A percentile compares a stretch with the other conserved stretches of the same genome.
Conservation (phyloP, 2,797 vertebrate species). For the Lithobates pipiens region DNA sequence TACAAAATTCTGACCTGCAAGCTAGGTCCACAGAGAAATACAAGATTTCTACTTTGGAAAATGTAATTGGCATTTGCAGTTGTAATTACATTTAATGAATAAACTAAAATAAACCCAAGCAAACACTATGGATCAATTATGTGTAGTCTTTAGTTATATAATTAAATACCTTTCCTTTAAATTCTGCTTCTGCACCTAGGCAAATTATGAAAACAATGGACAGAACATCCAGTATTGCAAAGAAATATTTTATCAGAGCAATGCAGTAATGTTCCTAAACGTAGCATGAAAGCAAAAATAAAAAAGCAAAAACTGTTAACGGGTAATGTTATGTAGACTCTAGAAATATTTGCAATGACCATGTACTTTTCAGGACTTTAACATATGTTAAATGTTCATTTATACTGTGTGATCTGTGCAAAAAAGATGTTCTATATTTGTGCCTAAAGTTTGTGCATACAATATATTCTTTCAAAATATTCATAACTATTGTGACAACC, state of each 20-base stretch:
- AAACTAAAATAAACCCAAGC: conserved; percentile 3
- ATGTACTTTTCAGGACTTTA: no score
- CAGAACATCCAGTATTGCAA: conserved; percentile 19
- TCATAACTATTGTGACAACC: no score
- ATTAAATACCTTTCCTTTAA: conserved; percentile 12
- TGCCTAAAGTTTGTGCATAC: no score
- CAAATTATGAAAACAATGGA: conserved; percentile 10
- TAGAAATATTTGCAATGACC: no score
- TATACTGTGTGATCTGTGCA: no score
- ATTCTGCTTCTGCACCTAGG: conserved; percentile 13
- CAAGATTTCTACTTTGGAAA: conserved; percentile 27
- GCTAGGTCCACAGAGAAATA: no score
- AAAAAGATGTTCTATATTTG: no score
- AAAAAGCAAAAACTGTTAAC: not conserved
- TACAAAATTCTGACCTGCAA: no score
- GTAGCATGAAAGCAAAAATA: conserved; percentile 19
- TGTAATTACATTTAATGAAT: conserved; percentile 49
- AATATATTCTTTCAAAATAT: no score
- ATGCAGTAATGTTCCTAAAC: conserved; percentile 31
- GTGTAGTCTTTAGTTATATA: conserved; percentile 13
- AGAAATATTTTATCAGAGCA: conserved; percentile 31
- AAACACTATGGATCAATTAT: conserved; percentile 22
- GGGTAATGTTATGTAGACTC: no score
- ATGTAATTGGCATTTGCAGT: conserved; percentile 33
- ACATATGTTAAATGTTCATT: no score